A percentile compares a stretch with the other conserved stretches of the same genome.
phyloP scores from a whole-genome alignment of 1,140 invertebrate genomes.

The Homarus americanus region DNA sequence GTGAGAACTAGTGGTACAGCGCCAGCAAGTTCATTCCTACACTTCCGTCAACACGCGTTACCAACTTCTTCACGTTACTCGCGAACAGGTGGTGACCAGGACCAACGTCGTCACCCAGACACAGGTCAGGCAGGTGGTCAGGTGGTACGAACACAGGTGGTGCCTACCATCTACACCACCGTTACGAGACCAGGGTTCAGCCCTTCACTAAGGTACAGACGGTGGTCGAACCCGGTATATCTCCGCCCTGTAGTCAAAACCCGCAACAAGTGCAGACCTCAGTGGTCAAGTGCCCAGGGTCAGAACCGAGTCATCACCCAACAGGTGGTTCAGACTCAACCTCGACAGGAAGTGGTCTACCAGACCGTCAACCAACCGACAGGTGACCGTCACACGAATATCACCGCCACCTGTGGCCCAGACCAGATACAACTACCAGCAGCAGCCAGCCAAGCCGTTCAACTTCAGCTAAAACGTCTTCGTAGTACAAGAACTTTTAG shows the following conservation, averaged over 20 bases:
- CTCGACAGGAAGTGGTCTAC: conserved; percentile 44
- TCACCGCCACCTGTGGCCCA: conserved; percentile 49
- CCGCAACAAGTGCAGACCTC: conserved; percentile 26
- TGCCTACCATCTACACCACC: conserved; percentile 39
- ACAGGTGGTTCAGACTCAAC: conserved; percentile 56
- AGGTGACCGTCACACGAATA: conserved; percentile 55
- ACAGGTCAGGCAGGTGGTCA: conserved; percentile 35
- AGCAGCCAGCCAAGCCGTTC: conserved; percentile 24
- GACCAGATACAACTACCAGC: conserved; percentile 60
- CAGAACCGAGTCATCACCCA: conserved; percentile 38
- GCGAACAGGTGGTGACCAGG: conserved; percentile 54
- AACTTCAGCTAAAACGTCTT: conserved; percentile 8
- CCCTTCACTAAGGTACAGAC: conserved; percentile 65
- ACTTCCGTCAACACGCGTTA: conserved; percentile 56
- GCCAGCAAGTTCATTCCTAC: conserved; percentile 41
- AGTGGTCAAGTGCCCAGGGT: conserved; percentile 46
- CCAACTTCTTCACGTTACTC: conserved; percentile 2
- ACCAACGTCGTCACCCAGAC: conserved; percentile 60
- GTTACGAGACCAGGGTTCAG: conserved; percentile 46
- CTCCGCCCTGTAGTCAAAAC: conserved; percentile 40
- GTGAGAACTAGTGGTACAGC: conserved; percentile 27
- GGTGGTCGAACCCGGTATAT: conserved; percentile 46
- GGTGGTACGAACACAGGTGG: conserved; percentile 44
- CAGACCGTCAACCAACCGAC: conserved; percentile 46
- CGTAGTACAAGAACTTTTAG: neutral